A percentile compares a stretch with the other conserved stretches of the same genome.
Evolutionary conservation across 1,140 invertebrate genomes (phyloP).

Genomic region (Laodelphax striatellus): DNA sequence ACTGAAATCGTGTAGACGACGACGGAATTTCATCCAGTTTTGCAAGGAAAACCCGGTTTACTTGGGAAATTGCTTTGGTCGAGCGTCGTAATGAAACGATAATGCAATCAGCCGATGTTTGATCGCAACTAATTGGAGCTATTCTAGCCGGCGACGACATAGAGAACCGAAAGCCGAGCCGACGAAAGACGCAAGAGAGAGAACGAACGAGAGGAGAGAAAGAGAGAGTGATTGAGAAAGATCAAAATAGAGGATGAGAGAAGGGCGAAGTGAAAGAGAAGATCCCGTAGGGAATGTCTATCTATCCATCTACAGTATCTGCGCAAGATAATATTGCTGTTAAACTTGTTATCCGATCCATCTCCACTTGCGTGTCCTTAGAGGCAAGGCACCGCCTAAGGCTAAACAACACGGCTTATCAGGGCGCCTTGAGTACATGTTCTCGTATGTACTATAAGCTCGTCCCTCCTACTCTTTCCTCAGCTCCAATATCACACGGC

Average conservation of each 20-base stretch:
- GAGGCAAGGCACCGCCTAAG: too few species aligned
- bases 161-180: neutral
- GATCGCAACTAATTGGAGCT: neutral
- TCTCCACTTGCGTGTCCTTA: too few species aligned
- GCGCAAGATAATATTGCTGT: too few species aligned
- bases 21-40: too few species aligned
- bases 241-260: neutral
- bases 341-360: too few species aligned
- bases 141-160: neutral
- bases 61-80: neutral
- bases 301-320: conserved; percentile 2
- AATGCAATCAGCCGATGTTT: conserved; percentile 1
- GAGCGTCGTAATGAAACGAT: neutral
- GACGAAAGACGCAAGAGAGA: neutral
- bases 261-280: too few species aligned
- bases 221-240: neutral
- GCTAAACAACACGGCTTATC: too few species aligned
- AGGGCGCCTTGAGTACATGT: too few species aligned
- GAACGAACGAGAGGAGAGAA: neutral
- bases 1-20: too few species aligned
- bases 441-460: too few species aligned
- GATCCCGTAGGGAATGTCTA: neutral
- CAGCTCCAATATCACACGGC: too few species aligned
- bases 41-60: neutral
- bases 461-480: too few species aligned